Conservation (phyloP, 2,888 invertebrate species). For the Zhengitettix transpicula region DNA sequence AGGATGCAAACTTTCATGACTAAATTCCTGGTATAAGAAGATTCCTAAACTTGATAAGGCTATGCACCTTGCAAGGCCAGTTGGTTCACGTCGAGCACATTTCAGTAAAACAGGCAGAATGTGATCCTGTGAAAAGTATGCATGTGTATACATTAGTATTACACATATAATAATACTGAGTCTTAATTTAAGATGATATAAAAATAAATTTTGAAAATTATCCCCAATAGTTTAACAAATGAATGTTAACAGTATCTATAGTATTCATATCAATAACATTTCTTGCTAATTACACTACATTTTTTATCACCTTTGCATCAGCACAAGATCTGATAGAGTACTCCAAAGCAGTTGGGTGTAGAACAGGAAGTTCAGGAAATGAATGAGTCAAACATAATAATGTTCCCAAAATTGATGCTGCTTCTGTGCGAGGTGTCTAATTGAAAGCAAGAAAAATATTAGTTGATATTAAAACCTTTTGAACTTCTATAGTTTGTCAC, state of each 20-base stretch:
- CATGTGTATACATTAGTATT: no score
- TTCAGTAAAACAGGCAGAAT: constrained; percentile 73
- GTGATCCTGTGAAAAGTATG: constrained; percentile 46
- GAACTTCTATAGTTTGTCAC: neutral
- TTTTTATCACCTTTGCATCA: constrained; percentile 47
- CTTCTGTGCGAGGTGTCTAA: constrained; percentile 75
- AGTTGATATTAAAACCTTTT: neutral
- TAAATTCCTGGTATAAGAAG: constrained; percentile 49
- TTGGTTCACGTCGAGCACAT: constrained; percentile 76
- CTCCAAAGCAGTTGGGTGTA: constrained; percentile 46
- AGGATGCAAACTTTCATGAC: constrained; percentile 40
- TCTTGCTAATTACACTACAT: neutral
- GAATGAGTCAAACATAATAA: constrained; percentile 65
- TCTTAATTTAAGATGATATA: no score
- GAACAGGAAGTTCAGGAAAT: constrained; percentile 45
- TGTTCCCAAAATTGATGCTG: constrained; percentile 75
- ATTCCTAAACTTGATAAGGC: constrained; percentile 73
- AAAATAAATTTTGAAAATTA: no score
- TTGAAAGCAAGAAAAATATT: constrained; percentile 10
- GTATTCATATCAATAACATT: no score
- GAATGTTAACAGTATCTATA: no score
- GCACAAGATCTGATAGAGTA: constrained; percentile 43
- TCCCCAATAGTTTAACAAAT: no score
- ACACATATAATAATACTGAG: no score
- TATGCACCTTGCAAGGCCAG: constrained; percentile 70